phyloP scores from a whole-genome alignment of 2,888 invertebrate genomes.

The Dioctria rufipes region DNA sequence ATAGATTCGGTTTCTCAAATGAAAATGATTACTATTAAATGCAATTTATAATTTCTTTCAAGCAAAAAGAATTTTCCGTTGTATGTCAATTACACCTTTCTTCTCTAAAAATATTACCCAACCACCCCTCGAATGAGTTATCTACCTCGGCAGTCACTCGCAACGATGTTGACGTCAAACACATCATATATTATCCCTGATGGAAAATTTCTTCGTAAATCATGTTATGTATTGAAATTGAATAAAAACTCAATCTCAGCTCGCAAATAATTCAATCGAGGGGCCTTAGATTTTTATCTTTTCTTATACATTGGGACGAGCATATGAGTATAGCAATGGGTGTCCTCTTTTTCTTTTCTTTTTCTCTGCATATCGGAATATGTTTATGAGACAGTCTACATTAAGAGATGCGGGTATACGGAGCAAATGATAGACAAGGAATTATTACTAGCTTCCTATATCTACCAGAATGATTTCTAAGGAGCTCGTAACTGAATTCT shows the following conservation, averaged over 20 bases:
- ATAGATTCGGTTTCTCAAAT: no score
- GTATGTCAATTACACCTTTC: constrained; percentile 30
- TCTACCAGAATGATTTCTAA: not conserved
- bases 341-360: constrained; percentile 16
- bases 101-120: constrained; percentile 18
- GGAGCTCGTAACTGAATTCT: not conserved
- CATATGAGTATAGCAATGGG: constrained; percentile 8
- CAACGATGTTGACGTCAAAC: constrained; percentile 24
- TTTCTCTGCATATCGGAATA: not conserved
- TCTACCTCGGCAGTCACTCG: constrained; percentile 5
- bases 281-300: constrained; percentile 48
- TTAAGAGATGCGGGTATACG: not conserved
- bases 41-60: not conserved
- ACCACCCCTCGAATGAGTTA: constrained; percentile 7
- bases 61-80: constrained; percentile 9
- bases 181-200: constrained; percentile 41
- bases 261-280: constrained; percentile 67
- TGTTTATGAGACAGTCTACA: not conserved
- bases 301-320: constrained; percentile 25
- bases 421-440: not conserved
- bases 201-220: constrained; percentile 54
- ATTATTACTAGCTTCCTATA: no score
- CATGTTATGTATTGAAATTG: constrained; percentile 67
- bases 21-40: no score
- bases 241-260: constrained; percentile 70